Base-by-base conservation (phyloP, 2,888 invertebrate genomes). In the Lycia hirtaria region DNA sequence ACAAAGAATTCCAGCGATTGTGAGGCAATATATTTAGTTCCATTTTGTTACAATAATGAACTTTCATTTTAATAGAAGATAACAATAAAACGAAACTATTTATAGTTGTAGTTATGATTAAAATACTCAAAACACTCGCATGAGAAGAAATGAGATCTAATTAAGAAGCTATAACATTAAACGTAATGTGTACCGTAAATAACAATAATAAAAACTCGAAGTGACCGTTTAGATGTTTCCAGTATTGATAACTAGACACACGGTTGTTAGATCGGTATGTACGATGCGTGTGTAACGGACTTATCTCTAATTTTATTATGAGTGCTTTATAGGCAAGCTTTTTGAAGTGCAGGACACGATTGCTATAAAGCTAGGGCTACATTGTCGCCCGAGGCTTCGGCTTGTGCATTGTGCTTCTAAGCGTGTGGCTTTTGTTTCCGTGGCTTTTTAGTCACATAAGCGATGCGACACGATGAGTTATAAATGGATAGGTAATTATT, bases 271-370 rank as follows among this genome's bases (percentile, higher is more conserved):
- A 75, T 73, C 58, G 76, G 75, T 69, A 73, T 74, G 76, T 68
- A 62, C 53, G 68, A 67, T 64, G 68, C 49, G 49, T 49, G 49
- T 55, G 59, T 76, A 76, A 78, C 76, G 62, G 62, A 67, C 68
- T 67, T 76, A 76, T 77, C 78, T 76, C 71, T 74, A 74, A 81
- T 81, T 75, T 83, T 80, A 75, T 76, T 80, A 78, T 74, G 81
- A 80, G 75, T 77, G 75, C 72, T 80, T 79, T 79, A 79, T 77
- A 74, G 72, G 65, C 68, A 71, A 75, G 72, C 65, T 58, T 68
- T 56, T 56, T 62, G 62, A 64, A 67, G 61, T 60, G 55, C 58
- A 57, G 54, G 64, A 51, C 58, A 40, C 47, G 57, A 40, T 43
- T 44, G 37, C 32, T 19, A 19, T 33, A 22, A 24, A n/a, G 56